Base-by-base conservation (phyloP, 1,140 invertebrate species). In the Eriosoma lanigerum region DNA sequence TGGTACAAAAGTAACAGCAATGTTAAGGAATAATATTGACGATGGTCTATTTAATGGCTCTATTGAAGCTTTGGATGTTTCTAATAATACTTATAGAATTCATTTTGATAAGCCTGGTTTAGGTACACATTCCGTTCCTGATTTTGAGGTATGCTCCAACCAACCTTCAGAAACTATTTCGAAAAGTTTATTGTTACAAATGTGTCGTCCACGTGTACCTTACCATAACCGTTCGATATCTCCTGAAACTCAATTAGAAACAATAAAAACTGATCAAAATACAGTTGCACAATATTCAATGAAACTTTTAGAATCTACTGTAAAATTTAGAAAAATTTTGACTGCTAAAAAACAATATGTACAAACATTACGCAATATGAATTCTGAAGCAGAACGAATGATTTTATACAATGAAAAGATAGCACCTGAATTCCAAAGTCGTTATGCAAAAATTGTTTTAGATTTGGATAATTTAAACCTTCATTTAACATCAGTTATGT, bases 41-140 rank as follows among this genome's bases (percentile, higher is more conserved):
- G 97, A 99, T 89, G 97, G 98, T 19, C 88, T 99, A 38, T 99
- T 98, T 84, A 96, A 94, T 78, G 98, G 97, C 10, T 94, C 92
- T 56, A 96, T 99, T 82, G 97, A 98, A 87, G 98, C 96, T 52
- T 93, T 98, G n/a, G 96, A 98, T 85, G 97, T 96, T 2, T 93
- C 95, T 6, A 96, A 97, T 85, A 96, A 97, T 85, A 96, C 95
- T n/a, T 99, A 99, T 85, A 89, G 98, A 84, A 95, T 99, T 80
- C 96, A 95, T 1, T 99, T 99, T 88, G 97, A 99, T 86, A 89
- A 96, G 81, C 90, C 91, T 58, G 96, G 96, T 17, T 87, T 99
- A 44, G 97, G 97, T 8, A 98, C 96, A 15, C 95, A 97, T 86
- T 97, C 96, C 78, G 94, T 99, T 80, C 96, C 95, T 21, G 97